phyloP scores from a whole-genome alignment of 2,113 vertebrate species.

The Ceuthmochares aereus region DNA sequence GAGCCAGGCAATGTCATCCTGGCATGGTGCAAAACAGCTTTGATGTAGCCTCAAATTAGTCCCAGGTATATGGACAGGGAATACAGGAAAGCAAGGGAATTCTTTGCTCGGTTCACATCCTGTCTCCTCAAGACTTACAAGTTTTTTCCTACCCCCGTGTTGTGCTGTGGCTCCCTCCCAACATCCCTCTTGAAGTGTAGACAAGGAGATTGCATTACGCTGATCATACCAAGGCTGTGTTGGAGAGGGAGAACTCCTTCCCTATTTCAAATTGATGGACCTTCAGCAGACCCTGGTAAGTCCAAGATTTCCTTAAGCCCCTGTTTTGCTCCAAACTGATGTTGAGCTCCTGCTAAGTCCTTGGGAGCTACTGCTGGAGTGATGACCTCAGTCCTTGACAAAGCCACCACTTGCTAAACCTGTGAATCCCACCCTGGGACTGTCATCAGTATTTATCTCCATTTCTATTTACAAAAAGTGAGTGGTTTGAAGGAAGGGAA shows the following conservation, averaged over 20 bases:
- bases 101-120: not conserved
- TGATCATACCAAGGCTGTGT: not conserved
- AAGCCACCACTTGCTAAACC: not conserved
- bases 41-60: not conserved
- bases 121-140: not conserved
- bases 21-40: not conserved
- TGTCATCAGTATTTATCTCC: not conserved
- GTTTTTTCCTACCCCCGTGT: not conserved
- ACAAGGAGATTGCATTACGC: not conserved
- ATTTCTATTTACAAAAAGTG: not conserved
- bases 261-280: not conserved
- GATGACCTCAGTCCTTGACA: not conserved
- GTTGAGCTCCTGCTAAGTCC: not conserved
- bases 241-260: not conserved
- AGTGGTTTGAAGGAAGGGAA: not conserved
- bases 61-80: not conserved
- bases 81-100: not conserved
- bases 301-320: not conserved
- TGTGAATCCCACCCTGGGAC: not conserved
- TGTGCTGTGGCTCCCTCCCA: not conserved
- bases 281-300: not conserved
- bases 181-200: fast-evolving
- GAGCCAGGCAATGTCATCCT: not conserved
- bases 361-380: not conserved
- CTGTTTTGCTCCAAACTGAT: not conserved